phyloP scores from a whole-genome alignment of 2,113 vertebrate genomes.

The Chamaetylas fuelleborni region DNA sequence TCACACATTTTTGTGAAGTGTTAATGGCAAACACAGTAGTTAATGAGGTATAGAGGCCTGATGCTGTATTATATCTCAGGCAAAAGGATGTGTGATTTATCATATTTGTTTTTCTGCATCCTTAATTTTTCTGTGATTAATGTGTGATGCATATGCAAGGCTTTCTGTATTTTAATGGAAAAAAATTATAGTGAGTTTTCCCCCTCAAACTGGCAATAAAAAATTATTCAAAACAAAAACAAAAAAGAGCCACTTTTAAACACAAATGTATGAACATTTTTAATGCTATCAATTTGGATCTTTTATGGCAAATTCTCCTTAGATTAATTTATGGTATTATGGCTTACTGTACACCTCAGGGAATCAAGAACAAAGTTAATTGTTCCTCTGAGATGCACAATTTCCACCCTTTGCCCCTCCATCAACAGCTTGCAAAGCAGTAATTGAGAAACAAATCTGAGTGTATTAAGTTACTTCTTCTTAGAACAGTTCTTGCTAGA shows the following conservation, averaged over 20 bases:
- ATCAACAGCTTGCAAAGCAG: slow-evolving; percentile 19
- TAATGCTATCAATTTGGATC: background rate
- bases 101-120: slow-evolving; percentile 12
- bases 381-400: slow-evolving; percentile 22
- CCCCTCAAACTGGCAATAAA: background rate
- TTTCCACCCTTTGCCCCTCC: slow-evolving; percentile 7
- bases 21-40: background rate
- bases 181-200: background rate
- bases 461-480: background rate
- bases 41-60: background rate
- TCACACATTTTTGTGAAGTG: background rate
- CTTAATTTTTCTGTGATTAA: slow-evolving; percentile 44
- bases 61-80: background rate
- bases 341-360: background rate
- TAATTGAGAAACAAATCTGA: background rate
- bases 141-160: background rate
- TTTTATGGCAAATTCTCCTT: slow-evolving; percentile 9
- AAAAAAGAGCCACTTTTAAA: background rate
- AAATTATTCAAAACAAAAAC: background rate
- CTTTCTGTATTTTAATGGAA: background rate
- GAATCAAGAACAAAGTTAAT: slow-evolving; percentile 34
- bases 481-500: background rate
- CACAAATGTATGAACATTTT: background rate
- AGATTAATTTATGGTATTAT: slow-evolving; percentile 29
- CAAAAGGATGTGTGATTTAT: slow-evolving; percentile 24